These are phyloP conservation scores for Pelusios castaneus DNA, from an alignment of 2,113 vertebrate genomes.

Conservation along the genomic window DNA sequence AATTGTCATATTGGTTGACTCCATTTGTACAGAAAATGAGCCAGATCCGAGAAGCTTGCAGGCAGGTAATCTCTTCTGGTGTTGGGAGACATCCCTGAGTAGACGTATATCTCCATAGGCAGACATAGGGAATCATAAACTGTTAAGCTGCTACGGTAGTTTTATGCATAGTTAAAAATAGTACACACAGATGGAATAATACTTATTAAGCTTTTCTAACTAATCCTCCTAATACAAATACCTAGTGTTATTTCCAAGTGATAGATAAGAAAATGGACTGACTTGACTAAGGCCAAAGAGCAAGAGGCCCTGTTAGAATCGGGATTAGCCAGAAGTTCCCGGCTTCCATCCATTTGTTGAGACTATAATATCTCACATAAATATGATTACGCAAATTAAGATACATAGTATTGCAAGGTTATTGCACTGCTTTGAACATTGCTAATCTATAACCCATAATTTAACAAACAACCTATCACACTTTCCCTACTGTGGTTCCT, in stretches of 20 bases:
- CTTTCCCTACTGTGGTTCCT: background rate
- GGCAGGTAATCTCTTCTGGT: background rate
- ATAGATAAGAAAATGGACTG: background rate
- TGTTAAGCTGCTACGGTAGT: background rate
- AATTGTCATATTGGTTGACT: background rate
- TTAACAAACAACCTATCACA: accelerated
- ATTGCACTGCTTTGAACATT: background rate
- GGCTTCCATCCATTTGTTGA: background rate
- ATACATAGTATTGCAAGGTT: background rate
- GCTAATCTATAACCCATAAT: background rate
- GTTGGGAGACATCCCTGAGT: background rate
- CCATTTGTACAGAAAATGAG: background rate
- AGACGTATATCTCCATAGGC: background rate
- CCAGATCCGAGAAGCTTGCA: background rate
- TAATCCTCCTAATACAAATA: background rate
- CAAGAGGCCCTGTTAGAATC: background rate
- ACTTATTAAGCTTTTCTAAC: background rate
- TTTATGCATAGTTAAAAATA: background rate
- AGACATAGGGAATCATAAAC: background rate
- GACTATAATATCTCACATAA: background rate
- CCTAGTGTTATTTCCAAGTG: conserved; percentile 8
- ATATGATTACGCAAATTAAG: background rate
- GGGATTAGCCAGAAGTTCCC: background rate
- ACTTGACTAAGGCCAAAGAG: background rate
- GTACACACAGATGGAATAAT: conserved; percentile 6